phyloP scores from a whole-genome alignment of 2,113 vertebrate genomes.

The Empidonax alnorum region DNA sequence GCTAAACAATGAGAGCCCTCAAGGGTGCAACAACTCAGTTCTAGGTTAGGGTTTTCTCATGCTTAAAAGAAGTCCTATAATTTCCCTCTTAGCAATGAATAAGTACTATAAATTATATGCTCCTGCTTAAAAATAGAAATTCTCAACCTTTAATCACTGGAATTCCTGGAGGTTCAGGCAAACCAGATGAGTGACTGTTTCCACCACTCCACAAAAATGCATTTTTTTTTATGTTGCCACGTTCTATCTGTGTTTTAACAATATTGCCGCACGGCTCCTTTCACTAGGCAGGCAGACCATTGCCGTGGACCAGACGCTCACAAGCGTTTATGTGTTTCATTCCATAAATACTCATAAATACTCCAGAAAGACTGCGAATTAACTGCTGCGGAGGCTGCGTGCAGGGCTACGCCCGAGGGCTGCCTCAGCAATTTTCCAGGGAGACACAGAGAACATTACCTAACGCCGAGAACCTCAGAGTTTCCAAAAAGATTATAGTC shows the following conservation, averaged over 20 bases:
- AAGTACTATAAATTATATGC: accelerated
- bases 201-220: background rate
- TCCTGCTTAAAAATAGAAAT: background rate
- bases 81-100: background rate
- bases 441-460: accelerated
- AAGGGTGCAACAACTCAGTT: too few relatives aligned
- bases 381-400: accelerated
- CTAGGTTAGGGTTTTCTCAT: accelerated
- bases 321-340: accelerated
- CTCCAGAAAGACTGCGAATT: background rate
- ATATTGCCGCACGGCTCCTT: accelerated
- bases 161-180: background rate
- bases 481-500: accelerated
- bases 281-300: accelerated
- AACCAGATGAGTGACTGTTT: background rate
- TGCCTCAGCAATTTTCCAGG: background rate
- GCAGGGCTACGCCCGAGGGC: accelerated
- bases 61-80: background rate
- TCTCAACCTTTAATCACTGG: background rate
- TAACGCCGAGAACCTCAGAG: accelerated
- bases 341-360: accelerated
- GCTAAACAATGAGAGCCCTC: background rate
- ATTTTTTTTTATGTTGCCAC: accelerated
- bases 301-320: accelerated
- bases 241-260: background rate